These are phyloP conservation scores for Megaustenia siamemsis DNA, from an alignment of 2,888 invertebrate genomes.

Conservation along the genomic window DNA sequence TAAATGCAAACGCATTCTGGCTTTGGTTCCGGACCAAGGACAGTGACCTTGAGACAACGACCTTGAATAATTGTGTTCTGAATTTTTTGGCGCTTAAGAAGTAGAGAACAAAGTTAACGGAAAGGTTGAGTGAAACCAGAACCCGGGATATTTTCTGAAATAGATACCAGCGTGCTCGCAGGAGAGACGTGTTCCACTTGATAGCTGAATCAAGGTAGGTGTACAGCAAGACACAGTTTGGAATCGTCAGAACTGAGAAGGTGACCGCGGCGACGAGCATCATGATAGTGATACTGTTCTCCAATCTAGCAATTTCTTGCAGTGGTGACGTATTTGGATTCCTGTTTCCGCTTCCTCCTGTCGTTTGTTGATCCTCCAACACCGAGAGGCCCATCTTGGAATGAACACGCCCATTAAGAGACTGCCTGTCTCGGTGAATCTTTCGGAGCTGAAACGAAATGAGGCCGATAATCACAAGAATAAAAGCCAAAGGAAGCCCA, in stretches of 20 bases:
- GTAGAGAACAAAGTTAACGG: slow-evolving; percentile 33
- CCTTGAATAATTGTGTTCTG: slow-evolving; percentile 30
- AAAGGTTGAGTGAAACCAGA: slow-evolving; percentile 25
- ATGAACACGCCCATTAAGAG: neutral
- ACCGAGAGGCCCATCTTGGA: slow-evolving; percentile 7
- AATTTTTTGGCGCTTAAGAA: slow-evolving; percentile 47
- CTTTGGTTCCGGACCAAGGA: neutral
- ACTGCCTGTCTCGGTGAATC: slow-evolving; percentile 28
- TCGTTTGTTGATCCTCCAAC: slow-evolving; percentile 8
- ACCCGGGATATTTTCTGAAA: slow-evolving; percentile 28
- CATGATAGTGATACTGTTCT: slow-evolving; percentile 50
- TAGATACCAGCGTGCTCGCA: slow-evolving; percentile 18
- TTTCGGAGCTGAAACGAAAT: slow-evolving; percentile 34
- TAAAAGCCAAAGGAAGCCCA: slow-evolving; percentile 34
- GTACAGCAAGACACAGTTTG: slow-evolving; percentile 39
- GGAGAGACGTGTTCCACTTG: slow-evolving; percentile 31
- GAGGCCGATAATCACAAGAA: slow-evolving; percentile 29
- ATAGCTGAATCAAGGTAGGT: neutral
- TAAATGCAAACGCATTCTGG: neutral
- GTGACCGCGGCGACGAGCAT: slow-evolving; percentile 41
- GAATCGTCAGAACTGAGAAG: slow-evolving; percentile 40
- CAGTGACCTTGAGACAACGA: neutral
- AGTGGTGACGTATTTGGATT: neutral
- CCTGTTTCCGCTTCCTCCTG: neutral
- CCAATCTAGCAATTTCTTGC: slow-evolving; percentile 37